Evolutionary conservation across 2,797 vertebrate species (phyloP), one percentile per base, ranked within the genome.

Genomic region (Strix occidentalis): DNA sequence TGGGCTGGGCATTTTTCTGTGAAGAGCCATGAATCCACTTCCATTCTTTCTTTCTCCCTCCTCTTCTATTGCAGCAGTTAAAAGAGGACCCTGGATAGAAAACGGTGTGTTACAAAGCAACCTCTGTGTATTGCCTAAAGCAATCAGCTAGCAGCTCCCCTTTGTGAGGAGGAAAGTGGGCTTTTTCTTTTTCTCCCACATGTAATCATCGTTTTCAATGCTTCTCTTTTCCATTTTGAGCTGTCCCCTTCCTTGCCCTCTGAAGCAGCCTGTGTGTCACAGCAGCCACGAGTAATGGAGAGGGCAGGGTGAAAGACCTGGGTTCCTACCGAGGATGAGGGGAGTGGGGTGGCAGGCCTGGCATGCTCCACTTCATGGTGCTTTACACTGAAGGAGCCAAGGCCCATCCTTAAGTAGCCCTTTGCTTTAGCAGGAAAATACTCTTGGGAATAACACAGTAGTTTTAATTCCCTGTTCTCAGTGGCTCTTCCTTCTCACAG

Each of bases 41-140:
- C 72, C 75, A 69, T 87, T 94, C 76, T 68, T 92, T 69, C 65
- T 86, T 92, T 82, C 66, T 94, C 60, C 48, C 60, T 95, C 43
- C n/a, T 87, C 45, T 90, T 91, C 78, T 94, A 76, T 91, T 83
- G 78, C 66, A 91, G 81, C 60, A 95, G 72, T 94, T 93, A 81
- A 97, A 97, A 96, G 91, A 81, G 69, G 71, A 87, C 63, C 75
- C 77, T 77, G 80, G 76, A 64, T 53, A 92, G 85, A 93, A 95
- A 93, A 82, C 87, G n/a, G 19, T 64, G 28, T 75, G 72, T 95
- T 89, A 88, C 61, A 89, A 92, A 94, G 89, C 89, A 94, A 94
- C 89, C 81, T 89, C 87, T 83, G 6, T 94, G 90, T 69, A 89
- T 83, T 93, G 89, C 94, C 87, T 92, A 96, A 97, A 90, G 84